Evolutionary conservation across 2,888 invertebrate species (phyloP).

Genomic region (Apotomis capreana): DNA sequence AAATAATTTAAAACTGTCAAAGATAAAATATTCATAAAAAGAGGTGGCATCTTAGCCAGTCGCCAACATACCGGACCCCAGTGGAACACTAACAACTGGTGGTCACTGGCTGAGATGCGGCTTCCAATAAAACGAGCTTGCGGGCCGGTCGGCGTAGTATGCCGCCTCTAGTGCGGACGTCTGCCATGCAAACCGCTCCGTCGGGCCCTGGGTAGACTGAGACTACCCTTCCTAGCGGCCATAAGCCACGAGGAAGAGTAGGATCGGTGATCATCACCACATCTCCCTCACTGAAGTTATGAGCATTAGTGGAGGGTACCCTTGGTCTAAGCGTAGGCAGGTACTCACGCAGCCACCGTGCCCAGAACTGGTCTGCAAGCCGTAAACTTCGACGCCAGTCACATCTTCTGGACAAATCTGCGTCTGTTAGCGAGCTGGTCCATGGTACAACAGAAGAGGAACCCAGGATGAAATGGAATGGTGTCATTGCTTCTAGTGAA

Average conservation of each 20-base stretch:
- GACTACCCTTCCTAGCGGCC: conserved; percentile 22
- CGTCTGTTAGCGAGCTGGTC: conserved; percentile 1
- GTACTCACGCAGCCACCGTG: conserved; percentile 27
- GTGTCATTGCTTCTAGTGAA: conserved; percentile 16
- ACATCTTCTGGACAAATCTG: too few species aligned
- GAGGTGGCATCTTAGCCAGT: too few species aligned
- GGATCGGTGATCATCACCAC: conserved; percentile 21
- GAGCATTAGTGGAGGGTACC: background rate
- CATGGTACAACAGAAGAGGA: conserved; percentile 1
- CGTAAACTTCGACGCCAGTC: conserved; percentile 21
- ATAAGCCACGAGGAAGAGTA: conserved; percentile 19
- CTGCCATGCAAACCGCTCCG: conserved; percentile 27
- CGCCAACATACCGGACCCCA: conserved; percentile 16
- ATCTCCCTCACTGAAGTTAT: conserved; percentile 2
- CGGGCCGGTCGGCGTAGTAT: too few species aligned
- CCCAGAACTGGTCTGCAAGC: conserved; percentile 24
- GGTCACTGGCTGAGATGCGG: conserved; percentile 12
- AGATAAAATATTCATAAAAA: too few species aligned
- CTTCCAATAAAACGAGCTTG: background rate
- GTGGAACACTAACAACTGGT: conserved; percentile 20
- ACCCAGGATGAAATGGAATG: conserved; percentile 13
- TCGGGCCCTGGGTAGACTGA: conserved; percentile 15
- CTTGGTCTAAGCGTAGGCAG: background rate
- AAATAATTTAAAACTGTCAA: too few species aligned
- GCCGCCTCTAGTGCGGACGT: conserved; percentile 17